A percentile compares a stretch with the other conserved stretches of the same genome.
These are phyloP conservation scores for Megaptera novaeangliae DNA, from an alignment of 2,113 vertebrate species.

Conservation along the genomic window DNA sequence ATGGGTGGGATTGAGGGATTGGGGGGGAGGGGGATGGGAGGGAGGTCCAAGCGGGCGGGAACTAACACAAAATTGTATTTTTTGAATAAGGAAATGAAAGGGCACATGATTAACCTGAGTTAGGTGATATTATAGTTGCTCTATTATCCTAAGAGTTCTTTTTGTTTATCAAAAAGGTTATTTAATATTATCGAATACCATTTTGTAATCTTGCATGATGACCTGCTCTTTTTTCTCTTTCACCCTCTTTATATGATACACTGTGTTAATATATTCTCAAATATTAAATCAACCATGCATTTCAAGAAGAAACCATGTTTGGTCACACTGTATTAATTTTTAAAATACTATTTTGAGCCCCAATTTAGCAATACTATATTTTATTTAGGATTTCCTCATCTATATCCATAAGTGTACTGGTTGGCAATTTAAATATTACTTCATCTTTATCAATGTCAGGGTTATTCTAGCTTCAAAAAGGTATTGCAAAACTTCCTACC, in stretches of 20 bases:
- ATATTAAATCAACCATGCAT: slow-evolving; percentile 12
- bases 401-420: background rate
- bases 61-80: background rate
- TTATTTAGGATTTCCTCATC: slow-evolving; percentile 38
- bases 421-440: slow-evolving; percentile 25
- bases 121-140: background rate
- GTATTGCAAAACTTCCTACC: background rate
- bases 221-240: background rate
- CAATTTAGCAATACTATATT: background rate
- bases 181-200: background rate
- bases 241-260: background rate
- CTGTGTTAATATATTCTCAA: background rate
- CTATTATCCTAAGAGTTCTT: background rate
- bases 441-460: background rate
- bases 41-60: too few species aligned
- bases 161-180: background rate
- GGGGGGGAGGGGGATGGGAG: too few species aligned
- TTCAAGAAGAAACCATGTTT: background rate
- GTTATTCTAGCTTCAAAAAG: slow-evolving; percentile 27
- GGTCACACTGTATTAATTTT: background rate
- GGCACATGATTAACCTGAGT: background rate
- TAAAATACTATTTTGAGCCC: slow-evolving; percentile 1
- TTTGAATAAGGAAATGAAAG: background rate
- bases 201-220: background rate
- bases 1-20: too few species aligned